Evolutionary conservation across 2,113 vertebrate genomes (phyloP), one percentile per base, ranked within the genome.

Genomic region (Silurus asotus): DNA sequence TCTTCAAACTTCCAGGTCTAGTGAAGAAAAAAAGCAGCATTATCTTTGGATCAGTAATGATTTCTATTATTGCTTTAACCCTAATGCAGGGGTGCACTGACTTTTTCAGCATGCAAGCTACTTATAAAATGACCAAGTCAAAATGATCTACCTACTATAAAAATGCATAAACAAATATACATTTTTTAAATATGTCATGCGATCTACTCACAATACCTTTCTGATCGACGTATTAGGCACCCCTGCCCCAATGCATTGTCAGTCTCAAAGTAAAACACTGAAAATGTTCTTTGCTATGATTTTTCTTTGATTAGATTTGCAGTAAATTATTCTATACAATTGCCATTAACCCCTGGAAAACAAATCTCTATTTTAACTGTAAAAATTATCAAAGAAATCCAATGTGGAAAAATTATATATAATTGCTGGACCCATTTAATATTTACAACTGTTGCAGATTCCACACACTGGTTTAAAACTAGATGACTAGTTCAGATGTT

Each of bases 1-100:
- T 93, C 91, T 99, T 99, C 91, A 98, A 88, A 89, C 85, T 96
- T 56, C 97, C 97, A 2, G 97, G 97, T 88, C 97, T 99, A 11
- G 19, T 6, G 14, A 61, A 4, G 37, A 37, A 6, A 51, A 2
- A 58, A 37, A 19, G 4, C 62, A 53, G 59, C 23, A 53, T 55
- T 9, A 65, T 19, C 48, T 49, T 56, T n/a, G 45, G 17, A 28
- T 5, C 13, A 11, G 14, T 28, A 69, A 37, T 28, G 48, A 5
- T 10, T 49, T 64, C 25, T 17, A 9, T 37, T 25, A 25, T 51
- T 13, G 7, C n/a, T 28, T 13, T 15, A 8, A 23, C 49, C 11
- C 23, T 10, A 9, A 56, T 9, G 37, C 37, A 37, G 37, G 37
- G 37, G 37, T 37, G 37, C 37, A 37, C 2, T 37, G 37, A 37